phyloP scores from a whole-genome alignment of 2,888 invertebrate genomes.

The Cepaea hortensis region DNA sequence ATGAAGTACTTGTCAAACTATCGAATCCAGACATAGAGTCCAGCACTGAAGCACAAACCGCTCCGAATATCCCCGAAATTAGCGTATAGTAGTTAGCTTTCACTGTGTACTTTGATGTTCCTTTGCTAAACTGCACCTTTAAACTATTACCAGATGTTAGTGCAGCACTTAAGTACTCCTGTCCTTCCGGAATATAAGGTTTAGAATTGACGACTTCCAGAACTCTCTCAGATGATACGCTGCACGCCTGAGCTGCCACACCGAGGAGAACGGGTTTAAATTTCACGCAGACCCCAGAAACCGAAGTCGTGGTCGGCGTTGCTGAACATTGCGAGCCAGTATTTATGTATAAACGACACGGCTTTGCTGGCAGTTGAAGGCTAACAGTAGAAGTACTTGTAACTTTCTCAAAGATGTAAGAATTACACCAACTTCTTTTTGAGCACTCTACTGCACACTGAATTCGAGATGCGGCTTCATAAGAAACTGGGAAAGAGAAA shows the following conservation, averaged over 20 bases:
- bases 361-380: too few relatives aligned
- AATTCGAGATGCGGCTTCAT: slow-evolving; percentile 6
- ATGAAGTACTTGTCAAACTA: neutral
- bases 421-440: neutral
- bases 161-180: neutral
- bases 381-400: too few relatives aligned
- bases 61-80: too few relatives aligned
- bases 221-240: neutral
- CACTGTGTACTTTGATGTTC: neutral
- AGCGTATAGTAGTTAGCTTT: neutral
- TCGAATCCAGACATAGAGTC: neutral
- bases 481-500: neutral
- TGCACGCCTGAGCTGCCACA: neutral
- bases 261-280: too few relatives aligned
- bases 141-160: neutral
- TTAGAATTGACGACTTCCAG: neutral
- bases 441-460: neutral
- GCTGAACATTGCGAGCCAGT: neutral
- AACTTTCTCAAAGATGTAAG: neutral
- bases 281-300: neutral
- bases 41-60: neutral
- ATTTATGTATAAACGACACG: neutral
- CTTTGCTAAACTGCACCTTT: neutral
- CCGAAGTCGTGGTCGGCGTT: neutral
- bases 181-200: too few relatives aligned